Base-by-base conservation (phyloP, 2,888 invertebrate genomes). In the Microctonus hyperodae region DNA sequence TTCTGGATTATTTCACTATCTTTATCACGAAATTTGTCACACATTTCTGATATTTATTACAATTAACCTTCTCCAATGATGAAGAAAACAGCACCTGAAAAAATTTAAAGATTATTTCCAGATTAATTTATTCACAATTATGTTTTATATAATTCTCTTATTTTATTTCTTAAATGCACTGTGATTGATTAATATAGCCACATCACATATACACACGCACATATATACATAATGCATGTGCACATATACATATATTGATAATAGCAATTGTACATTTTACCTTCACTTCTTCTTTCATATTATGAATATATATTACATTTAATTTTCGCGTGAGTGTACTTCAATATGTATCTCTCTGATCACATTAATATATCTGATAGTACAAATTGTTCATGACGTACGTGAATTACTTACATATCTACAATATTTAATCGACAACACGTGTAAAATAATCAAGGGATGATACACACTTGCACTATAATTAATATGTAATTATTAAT, bases 191-290 rank as follows among this genome's bases (percentile, higher is more conserved):
- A 25, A 58, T 58, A 31, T 60, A 16, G 44, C 31, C 23, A 60
- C 25, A 60, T 60, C 60, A 40, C 48, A 44, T 28, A 40, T 50
- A 25, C 22, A 25, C 50, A 25, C 50, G 22, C 22, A 16, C 48
- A 22, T 16, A 44, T n/a, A 37, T 44, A 20, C 20, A 5, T 50
- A 10, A 10, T 50, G 16, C 50, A 55, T n/a, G 28, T 55, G 3
- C 4, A 13, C 28, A 28, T 28, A 57, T 16, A 28, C 28, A 57
- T 16, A 35, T 59, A 20, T 59, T 6, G n/a, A 16, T 55, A 20
- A 55, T 33, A 33, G 9, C 56, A 56, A 56, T 56, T 56, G 56
- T 33, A 31, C 16, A 33, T 56, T 56, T 55, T 56, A 56, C 56
- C 56, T 56, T 56, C 56, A 20, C 56, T 56, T 11, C 33, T 56